These are phyloP conservation scores for Apodemia duryi DNA, from an alignment of 2,888 invertebrate species.

Conservation along the genomic window DNA sequence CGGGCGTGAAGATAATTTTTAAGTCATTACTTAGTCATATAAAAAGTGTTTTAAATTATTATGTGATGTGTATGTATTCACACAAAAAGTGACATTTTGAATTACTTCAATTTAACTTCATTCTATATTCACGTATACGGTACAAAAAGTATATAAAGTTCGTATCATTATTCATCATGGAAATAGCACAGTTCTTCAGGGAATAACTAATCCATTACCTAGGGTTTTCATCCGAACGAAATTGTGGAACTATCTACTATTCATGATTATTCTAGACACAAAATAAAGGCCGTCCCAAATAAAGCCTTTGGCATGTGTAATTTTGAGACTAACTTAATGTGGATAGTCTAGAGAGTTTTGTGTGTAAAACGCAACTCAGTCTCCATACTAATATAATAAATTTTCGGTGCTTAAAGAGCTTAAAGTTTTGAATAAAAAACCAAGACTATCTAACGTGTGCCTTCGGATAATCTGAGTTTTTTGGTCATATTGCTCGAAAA, in stretches of 20 bases:
- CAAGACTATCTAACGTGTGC: too few species aligned
- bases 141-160: not conserved
- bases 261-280: not conserved
- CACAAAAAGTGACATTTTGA: too few species aligned
- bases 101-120: not conserved
- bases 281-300: not conserved
- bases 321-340: not conserved
- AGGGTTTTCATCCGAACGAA: not conserved
- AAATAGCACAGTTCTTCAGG: constrained; percentile 7
- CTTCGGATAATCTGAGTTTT: too few species aligned
- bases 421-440: too few species aligned
- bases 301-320: constrained; percentile 3
- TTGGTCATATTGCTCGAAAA: too few species aligned
- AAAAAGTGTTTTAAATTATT: too few species aligned
- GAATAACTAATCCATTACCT: constrained; percentile 9
- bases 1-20: too few species aligned
- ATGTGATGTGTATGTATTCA: too few species aligned
- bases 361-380: too few species aligned
- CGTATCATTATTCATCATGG: not conserved
- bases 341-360: not conserved
- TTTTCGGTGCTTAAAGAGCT: too few species aligned
- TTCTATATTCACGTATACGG: not conserved
- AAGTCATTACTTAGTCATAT: too few species aligned
- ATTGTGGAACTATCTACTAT: not conserved
- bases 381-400: too few species aligned